Conservation (phyloP, 2,797 vertebrate genomes). For the Pseudochirops cupreus region DNA sequence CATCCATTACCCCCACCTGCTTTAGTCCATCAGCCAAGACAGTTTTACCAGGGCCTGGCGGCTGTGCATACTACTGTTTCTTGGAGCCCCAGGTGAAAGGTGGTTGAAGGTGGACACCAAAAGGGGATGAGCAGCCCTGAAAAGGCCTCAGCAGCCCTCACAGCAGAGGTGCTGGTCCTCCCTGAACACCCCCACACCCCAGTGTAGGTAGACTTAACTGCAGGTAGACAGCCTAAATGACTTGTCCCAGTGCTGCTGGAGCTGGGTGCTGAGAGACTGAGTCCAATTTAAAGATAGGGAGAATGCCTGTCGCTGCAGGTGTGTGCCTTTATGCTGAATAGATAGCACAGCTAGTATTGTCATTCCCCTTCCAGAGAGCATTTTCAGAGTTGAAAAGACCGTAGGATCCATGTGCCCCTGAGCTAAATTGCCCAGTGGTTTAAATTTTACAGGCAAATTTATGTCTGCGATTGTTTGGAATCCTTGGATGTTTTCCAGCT, state of each 20-base stretch:
- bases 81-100: not conserved
- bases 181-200: not conserved
- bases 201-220: not conserved
- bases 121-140: not conserved
- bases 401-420: constrained; percentile 45
- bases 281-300: not conserved
- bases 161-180: not conserved
- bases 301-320: not conserved
- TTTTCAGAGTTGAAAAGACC: constrained; percentile 62
- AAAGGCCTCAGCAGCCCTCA: not conserved
- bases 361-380: constrained; percentile 20
- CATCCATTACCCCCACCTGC: not conserved
- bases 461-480: constrained; percentile 31
- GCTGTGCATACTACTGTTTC: not conserved
- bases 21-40: not conserved
- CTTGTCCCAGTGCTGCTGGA: not conserved
- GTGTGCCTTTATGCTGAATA: not conserved
- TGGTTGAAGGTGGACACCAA: not conserved
- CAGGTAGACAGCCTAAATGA: constrained; percentile 2
- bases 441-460: constrained; percentile 54
- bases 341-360: not conserved
- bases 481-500: constrained; percentile 37
- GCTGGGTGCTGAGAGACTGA: not conserved
- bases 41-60: not conserved
- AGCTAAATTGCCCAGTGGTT: not conserved